Conservation (phyloP, 2,113 vertebrate species). For the Nymphicus hollandicus region DNA sequence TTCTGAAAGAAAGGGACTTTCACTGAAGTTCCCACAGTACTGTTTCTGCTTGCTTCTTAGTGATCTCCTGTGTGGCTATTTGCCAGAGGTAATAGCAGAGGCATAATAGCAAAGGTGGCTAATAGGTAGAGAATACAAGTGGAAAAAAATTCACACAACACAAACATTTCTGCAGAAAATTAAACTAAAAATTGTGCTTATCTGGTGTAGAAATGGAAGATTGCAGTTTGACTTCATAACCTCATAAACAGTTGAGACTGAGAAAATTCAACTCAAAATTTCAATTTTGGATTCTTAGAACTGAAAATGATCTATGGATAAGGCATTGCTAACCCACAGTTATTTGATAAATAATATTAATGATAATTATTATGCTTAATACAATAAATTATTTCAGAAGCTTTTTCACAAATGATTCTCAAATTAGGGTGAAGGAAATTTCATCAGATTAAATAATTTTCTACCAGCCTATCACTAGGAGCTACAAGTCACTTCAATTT, state of each 20-base stretch:
- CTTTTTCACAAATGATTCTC: background rate
- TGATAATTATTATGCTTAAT: background rate
- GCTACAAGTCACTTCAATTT: background rate
- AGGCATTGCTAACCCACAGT: background rate
- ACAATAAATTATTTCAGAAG: background rate
- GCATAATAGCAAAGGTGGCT: background rate
- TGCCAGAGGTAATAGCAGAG: fast-evolving
- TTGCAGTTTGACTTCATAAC: background rate
- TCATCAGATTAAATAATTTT: background rate
- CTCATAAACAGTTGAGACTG: background rate
- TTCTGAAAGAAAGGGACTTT: background rate
- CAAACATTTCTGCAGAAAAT: background rate
- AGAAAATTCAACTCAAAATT: background rate
- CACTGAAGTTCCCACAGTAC: background rate
- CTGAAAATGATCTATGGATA: background rate
- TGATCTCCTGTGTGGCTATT: background rate
- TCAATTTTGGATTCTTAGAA: background rate
- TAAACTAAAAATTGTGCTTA: background rate
- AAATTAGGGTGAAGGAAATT: background rate
- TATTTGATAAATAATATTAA: background rate
- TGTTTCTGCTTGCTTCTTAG: background rate
- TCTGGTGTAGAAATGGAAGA: background rate
- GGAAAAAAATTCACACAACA: background rate
- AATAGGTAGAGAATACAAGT: background rate
- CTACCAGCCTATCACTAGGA: background rate